A percentile compares a stretch with the other conserved stretches of the same genome.
Conservation (phyloP, 1,140 invertebrate genomes). For the Tyrophagus putrescentiae region DNA sequence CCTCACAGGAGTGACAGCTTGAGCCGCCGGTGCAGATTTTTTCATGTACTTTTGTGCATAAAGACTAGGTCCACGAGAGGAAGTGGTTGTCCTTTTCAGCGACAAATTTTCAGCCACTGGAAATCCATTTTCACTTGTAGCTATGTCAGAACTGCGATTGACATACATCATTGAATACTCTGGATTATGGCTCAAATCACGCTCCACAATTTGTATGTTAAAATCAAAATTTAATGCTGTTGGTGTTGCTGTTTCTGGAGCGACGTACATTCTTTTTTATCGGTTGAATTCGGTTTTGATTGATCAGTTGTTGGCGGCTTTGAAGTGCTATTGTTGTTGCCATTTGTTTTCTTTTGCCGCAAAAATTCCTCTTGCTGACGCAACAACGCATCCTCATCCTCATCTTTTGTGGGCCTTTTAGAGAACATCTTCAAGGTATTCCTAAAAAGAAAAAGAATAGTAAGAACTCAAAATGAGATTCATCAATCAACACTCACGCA, state of each 20-base stretch:
- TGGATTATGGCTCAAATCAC: background rate
- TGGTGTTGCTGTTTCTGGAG: slow-evolving; percentile 10
- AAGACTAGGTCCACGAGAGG: background rate
- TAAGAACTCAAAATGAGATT: too few relatives aligned
- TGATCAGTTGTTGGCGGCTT: background rate
- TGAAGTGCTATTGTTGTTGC: background rate
- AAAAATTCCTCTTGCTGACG: slow-evolving; percentile 20
- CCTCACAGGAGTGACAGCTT: background rate
- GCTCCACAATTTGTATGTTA: slow-evolving; percentile 1
- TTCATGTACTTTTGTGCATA: slow-evolving; percentile 7
- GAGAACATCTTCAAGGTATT: too few relatives aligned
- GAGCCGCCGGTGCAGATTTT: background rate
- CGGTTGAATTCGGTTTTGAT: background rate
- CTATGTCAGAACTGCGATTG: background rate
- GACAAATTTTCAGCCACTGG: background rate
- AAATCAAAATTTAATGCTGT: background rate
- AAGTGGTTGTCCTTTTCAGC: background rate
- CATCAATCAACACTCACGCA: too few relatives aligned
- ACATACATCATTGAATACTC: slow-evolving; percentile 8
- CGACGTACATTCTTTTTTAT: slow-evolving; percentile 13
- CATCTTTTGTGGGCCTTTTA: slow-evolving; percentile 3
- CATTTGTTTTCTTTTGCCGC: slow-evolving; percentile 13
- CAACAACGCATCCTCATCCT: slow-evolving; percentile 20
- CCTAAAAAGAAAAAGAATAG: too few relatives aligned
- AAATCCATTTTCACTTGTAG: background rate